Conservation (phyloP, 2,113 vertebrate genomes). For the Apteryx owenii region DNA sequence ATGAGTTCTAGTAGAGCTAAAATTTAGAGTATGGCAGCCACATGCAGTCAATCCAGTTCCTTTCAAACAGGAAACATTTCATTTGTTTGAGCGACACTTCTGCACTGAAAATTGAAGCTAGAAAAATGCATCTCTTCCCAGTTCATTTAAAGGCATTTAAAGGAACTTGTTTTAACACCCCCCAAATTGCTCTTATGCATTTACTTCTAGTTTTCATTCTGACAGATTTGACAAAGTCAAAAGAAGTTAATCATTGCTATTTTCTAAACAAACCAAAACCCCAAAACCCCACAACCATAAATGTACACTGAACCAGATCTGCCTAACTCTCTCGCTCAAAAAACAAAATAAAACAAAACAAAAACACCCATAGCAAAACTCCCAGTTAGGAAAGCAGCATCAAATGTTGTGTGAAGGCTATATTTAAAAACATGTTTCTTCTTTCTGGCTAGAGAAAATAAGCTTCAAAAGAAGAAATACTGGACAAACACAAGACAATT, state of each 20-base stretch:
- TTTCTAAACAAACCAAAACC: background rate
- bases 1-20: background rate
- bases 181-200: background rate
- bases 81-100: background rate
- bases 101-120: background rate
- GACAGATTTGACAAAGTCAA: background rate
- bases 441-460: background rate
- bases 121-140: background rate
- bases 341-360: background rate
- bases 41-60: background rate
- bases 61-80: background rate
- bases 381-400: conserved; percentile 6
- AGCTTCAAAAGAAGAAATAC: background rate
- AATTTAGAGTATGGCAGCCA: background rate
- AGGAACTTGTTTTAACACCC: background rate
- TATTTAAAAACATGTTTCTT: background rate
- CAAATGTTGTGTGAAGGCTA: background rate
- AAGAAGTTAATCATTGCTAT: background rate
- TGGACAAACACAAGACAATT: background rate
- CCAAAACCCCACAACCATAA: background rate
- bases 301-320: conserved; percentile 40
- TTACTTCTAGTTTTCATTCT: background rate
- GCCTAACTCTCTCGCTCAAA: background rate
- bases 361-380: background rate
- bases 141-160: background rate